Base-by-base conservation (phyloP, 2,113 vertebrate species). In the Rhadina sibilatrix region DNA sequence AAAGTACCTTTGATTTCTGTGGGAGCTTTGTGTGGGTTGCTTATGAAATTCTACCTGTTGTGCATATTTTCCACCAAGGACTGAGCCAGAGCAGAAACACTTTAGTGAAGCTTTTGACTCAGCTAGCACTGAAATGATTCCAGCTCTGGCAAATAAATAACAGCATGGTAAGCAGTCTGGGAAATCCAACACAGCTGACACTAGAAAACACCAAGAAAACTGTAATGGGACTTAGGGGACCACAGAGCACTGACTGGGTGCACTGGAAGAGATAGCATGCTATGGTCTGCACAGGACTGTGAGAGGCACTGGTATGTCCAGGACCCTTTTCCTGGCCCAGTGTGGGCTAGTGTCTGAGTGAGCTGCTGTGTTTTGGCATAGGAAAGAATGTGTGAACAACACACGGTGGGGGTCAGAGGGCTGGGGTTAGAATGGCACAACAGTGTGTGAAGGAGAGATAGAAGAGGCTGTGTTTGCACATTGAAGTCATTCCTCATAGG, bases 51-150 rank as follows among this genome's bases (percentile, higher is more conserved):
- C 52, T 75, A 70, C 57, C 49, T 95, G 68, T 59, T 68, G 53
- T 1, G 0, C 5, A 0, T 21, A 3, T 56, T 71, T 35, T 78
- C 25, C 46, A n/a, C 37, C 3, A 5, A 76, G 31, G 27, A 69
- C 15, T 0, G 0, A 76, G 47, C 9, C 38, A 24, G 15, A 71
- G 24, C 2, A 2, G 50, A 60, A 27, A 25, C 0, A 0, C 31
- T 83, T 93, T 35, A 60, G 28, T 10, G 9, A 79, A 80, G 53
- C 4, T 60, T 86, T 56, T 64, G 49, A 23, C 4, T 64, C 56
- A 93, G 18, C 18, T 54, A 47, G 33, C 21, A 30, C 44, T 87
- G 52, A 78, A 78, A 46, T 87, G 31, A 84, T 84, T 84, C 44
- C 33, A 75, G 15, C 21, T 64, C 23, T 52, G 16, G 30, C 14